A percentile compares a stretch with the other conserved stretches of the same genome.
phyloP scores from a whole-genome alignment of 2,797 vertebrate genomes.

The Tarsius wallacei region DNA sequence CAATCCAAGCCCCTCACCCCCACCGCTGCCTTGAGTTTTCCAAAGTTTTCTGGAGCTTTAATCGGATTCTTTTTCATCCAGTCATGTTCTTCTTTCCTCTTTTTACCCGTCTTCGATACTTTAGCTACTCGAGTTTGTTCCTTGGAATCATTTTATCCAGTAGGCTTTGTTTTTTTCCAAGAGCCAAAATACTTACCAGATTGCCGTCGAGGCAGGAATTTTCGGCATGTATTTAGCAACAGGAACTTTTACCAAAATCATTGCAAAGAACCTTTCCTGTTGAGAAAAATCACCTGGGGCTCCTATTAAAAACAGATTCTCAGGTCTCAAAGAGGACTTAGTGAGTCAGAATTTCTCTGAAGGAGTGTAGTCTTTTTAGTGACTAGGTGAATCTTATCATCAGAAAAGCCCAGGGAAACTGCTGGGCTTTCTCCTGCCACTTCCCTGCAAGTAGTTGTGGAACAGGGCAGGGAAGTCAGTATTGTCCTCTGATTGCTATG shows the following conservation, averaged over 20 bases:
- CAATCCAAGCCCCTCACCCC: neutral
- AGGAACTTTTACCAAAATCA: neutral
- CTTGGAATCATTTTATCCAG: neutral
- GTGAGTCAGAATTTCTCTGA: neutral
- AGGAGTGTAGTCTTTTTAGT: neutral
- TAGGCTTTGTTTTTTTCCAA: neutral
- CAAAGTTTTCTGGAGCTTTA: constrained; percentile 62
- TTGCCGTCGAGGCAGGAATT: neutral
- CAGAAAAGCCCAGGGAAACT: neutral
- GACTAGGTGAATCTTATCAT: neutral
- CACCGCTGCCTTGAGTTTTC: constrained; percentile 74
- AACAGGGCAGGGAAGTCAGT: neutral
- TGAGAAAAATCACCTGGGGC: constrained; percentile 14
- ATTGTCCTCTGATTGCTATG: neutral
- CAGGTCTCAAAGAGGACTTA: neutral
- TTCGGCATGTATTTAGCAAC: neutral
- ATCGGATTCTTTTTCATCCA: neutral
- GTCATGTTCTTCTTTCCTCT: neutral
- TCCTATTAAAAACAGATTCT: constrained; percentile 47
- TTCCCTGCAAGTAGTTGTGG: neutral
- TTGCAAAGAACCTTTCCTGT: constrained; percentile 18
- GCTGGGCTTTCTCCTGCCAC: neutral
- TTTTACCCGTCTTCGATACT: neutral
- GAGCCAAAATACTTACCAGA: neutral
- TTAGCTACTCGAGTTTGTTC: neutral